Evolutionary conservation across 2,113 vertebrate species (phyloP).

Genomic region (Rhipidura dahli): DNA sequence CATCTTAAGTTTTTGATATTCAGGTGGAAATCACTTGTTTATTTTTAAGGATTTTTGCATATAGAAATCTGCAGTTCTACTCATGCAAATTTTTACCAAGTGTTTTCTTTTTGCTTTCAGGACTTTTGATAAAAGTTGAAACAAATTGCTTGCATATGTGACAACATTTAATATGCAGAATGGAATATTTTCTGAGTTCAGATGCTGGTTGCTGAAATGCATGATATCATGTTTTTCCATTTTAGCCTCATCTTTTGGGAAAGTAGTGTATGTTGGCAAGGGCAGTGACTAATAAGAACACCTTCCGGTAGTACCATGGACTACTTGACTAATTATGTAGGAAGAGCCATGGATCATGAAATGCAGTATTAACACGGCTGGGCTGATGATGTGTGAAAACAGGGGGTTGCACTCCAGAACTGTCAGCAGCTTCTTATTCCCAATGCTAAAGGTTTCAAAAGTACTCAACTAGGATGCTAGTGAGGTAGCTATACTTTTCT

Average conservation of each 20-base stretch:
- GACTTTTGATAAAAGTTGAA: not conserved
- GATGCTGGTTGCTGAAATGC: not conserved
- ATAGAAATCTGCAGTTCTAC: not conserved
- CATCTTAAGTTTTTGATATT: not conserved
- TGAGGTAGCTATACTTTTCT: not conserved
- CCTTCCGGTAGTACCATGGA: not conserved
- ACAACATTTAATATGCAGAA: not conserved
- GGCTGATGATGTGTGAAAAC: not conserved
- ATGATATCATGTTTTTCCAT: not conserved
- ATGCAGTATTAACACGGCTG: rapidly evolving
- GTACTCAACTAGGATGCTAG: not conserved
- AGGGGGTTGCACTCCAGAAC: not conserved
- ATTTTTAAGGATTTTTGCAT: not conserved
- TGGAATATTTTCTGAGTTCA: not conserved
- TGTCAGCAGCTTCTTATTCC: not conserved
- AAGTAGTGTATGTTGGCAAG: not conserved
- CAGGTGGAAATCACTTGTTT: not conserved
- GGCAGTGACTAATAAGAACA: not conserved
- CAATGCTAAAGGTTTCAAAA: not conserved
- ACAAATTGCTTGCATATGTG: not conserved
- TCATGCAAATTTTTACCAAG: not conserved
- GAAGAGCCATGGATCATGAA: not conserved
- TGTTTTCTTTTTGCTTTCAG: not conserved
- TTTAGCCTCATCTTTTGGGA: not conserved
- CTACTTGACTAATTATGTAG: not conserved